A percentile compares a stretch with the other conserved stretches of the same genome.
These are phyloP conservation scores for Pimpla rufipes DNA, from an alignment of 2,888 invertebrate genomes.

Conservation along the genomic window DNA sequence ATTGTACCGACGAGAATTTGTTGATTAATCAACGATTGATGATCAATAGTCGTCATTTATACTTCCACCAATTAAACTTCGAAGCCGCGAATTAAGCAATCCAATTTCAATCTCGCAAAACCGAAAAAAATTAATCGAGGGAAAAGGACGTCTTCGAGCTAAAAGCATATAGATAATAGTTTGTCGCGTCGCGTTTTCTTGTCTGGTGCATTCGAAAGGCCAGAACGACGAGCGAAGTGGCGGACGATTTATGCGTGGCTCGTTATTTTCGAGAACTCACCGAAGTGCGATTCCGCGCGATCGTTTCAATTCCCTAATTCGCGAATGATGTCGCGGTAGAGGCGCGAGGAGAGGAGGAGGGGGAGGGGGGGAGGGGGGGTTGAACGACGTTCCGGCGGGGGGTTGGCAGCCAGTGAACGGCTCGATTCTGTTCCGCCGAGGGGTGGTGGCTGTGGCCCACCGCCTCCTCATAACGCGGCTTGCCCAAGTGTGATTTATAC, in stretches of 20 bases:
- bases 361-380: not conserved
- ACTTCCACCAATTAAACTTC: not conserved
- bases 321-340: constrained; percentile 67
- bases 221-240: constrained; percentile 43
- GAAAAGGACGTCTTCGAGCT: not conserved
- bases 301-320: constrained; percentile 74
- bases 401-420: constrained; percentile 36
- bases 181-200: constrained; percentile 46
- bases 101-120: not conserved
- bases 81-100: not conserved
- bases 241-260: constrained; percentile 66
- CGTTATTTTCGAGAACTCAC: constrained; percentile 70
- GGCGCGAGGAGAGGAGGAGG: not conserved
- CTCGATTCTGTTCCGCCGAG: constrained; percentile 70
- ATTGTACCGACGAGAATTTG: too few species aligned
- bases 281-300: constrained; percentile 70
- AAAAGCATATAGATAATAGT: constrained; percentile 5
- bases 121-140: not conserved
- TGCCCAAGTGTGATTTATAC: constrained; percentile 79
- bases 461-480: constrained; percentile 59
- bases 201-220: constrained; percentile 53
- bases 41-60: not conserved
- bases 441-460: constrained; percentile 35
- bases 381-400: constrained; percentile 59
- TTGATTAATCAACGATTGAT: too few species aligned